These are phyloP conservation scores for Argyresthia goedartella DNA, from an alignment of 2,888 invertebrate genomes.

Conservation along the genomic window DNA sequence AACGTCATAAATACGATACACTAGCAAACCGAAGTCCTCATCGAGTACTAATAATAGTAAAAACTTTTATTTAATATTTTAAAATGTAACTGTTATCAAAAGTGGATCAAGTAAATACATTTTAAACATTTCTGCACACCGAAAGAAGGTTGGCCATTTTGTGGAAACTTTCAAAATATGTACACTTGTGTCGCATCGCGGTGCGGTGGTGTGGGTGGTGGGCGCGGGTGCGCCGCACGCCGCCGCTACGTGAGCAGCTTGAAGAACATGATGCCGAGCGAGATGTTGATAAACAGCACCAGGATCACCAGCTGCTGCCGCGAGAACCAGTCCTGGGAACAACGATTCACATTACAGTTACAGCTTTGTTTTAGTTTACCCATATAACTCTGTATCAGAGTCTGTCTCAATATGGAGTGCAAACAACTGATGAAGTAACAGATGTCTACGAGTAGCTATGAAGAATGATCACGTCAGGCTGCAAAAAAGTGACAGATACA, in stretches of 20 bases:
- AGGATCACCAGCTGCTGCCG: slow-evolving; percentile 95
- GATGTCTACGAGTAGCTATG: too few relatives aligned
- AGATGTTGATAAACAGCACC: slow-evolving; percentile 94
- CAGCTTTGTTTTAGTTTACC: too few relatives aligned
- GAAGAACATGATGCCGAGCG: slow-evolving; percentile 95
- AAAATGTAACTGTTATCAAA: slow-evolving; percentile 34
- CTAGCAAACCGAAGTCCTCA: slow-evolving; percentile 58
- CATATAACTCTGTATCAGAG: too few relatives aligned
- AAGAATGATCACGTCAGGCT: too few relatives aligned
- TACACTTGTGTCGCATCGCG: slow-evolving; percentile 30
- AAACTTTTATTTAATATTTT: slow-evolving; percentile 28
- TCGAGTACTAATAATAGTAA: slow-evolving; percentile 26
- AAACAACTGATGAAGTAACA: background rate
- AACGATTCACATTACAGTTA: background rate
- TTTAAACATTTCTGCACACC: slow-evolving; percentile 29
- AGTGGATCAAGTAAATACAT: slow-evolving; percentile 28
- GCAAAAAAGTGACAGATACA: too few relatives aligned
- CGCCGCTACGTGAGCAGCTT: slow-evolving; percentile 93
- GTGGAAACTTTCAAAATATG: slow-evolving; percentile 26
- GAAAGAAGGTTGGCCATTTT: slow-evolving; percentile 37
- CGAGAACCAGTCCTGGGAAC: slow-evolving; percentile 93
- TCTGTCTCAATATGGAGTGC: too few relatives aligned
- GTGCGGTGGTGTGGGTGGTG: slow-evolving; percentile 19
- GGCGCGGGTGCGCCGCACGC: slow-evolving; percentile 60
- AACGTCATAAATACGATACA: slow-evolving; percentile 41